phyloP scores from a whole-genome alignment of 2,888 invertebrate genomes.

The Mellilla xanthometata region DNA sequence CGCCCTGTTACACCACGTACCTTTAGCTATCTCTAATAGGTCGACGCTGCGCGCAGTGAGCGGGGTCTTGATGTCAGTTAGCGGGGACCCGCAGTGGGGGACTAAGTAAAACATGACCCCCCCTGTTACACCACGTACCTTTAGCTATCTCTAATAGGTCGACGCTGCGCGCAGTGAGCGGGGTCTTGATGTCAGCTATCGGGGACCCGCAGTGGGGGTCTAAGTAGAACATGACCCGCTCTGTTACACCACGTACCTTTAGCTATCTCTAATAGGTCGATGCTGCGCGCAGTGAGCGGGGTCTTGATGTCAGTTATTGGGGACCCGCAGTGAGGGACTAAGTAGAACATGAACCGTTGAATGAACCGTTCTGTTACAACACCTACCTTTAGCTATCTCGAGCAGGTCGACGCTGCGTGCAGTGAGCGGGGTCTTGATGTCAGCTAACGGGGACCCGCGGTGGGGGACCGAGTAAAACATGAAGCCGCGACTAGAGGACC shows the following conservation, averaged over 20 bases:
- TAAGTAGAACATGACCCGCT: too few species aligned
- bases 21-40: slow-evolving; percentile 89
- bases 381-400: slow-evolving; percentile 89
- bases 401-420: slow-evolving; percentile 89
- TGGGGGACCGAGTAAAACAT: slow-evolving; percentile 96
- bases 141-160: too few species aligned
- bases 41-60: slow-evolving; percentile 90
- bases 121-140: too few species aligned
- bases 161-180: too few species aligned
- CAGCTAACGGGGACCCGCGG: slow-evolving; percentile 90
- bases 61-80: slow-evolving; percentile 89
- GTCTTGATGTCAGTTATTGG: too few species aligned
- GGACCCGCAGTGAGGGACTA: too few species aligned
- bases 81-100: slow-evolving; percentile 91
- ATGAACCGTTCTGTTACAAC: too few species aligned
- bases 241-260: too few species aligned
- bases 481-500: slow-evolving; percentile 83
- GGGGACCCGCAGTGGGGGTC: too few species aligned
- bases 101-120: slow-evolving; percentile 93
- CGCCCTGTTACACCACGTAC: slow-evolving; percentile 57
- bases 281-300: too few species aligned
- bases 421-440: slow-evolving; percentile 87
- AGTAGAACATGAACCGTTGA: too few species aligned
- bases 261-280: too few species aligned
- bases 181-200: slow-evolving; percentile 88